Conservation (phyloP, 2,113 vertebrate genomes). For the Jacana jacana region DNA sequence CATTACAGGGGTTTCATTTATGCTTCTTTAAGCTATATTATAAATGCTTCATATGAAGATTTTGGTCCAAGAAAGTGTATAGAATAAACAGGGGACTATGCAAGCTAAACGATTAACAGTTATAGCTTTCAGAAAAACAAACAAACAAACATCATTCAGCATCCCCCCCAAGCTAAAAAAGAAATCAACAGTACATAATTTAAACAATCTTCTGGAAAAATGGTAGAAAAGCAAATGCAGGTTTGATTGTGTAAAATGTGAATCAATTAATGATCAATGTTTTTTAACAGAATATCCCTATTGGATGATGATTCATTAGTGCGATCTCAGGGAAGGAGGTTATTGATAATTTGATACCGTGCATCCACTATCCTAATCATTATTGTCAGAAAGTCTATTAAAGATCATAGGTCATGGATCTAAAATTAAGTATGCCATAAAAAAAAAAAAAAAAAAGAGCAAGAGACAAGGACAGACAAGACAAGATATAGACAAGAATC, state of each 20-base stretch:
- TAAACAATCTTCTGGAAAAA: neutral
- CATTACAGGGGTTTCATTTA: neutral
- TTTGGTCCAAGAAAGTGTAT: neutral
- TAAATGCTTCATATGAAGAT: neutral
- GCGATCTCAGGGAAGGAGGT: slow-evolving; percentile 35
- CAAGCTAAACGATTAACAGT: neutral
- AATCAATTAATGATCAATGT: neutral
- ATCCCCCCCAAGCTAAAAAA: neutral
- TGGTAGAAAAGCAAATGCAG: neutral
- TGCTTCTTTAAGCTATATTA: neutral
- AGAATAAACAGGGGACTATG: neutral
- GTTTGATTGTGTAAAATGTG: neutral
- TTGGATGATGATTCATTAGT: slow-evolving; percentile 45
- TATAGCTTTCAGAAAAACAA: neutral
- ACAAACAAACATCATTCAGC: neutral
- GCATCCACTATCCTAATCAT: slow-evolving; percentile 60
- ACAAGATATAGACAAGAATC: too few species aligned
- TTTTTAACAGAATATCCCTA: neutral
- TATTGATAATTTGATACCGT: slow-evolving; percentile 60
- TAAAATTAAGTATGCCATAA: slow-evolving; percentile 53
- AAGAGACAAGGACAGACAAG: neutral
- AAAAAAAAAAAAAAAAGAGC: slow-evolving; percentile 22
- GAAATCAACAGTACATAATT: neutral
- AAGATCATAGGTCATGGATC: slow-evolving; percentile 65
- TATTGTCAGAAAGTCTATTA: slow-evolving; percentile 76